A percentile compares a stretch with the other conserved stretches of the same genome.
phyloP scores from a whole-genome alignment of 2,888 invertebrate genomes.

The Drosophila falleni region DNA sequence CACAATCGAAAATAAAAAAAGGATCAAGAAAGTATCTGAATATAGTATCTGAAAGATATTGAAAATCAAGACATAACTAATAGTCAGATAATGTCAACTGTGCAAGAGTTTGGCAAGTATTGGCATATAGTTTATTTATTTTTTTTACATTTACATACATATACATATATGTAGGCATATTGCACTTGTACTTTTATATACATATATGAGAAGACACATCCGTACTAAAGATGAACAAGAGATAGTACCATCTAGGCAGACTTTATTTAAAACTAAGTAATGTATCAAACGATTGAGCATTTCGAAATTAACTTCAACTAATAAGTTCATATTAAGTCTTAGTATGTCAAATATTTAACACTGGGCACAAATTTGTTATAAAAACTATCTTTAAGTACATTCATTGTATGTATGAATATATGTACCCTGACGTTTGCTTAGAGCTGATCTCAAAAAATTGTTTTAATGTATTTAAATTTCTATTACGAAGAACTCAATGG shows the following conservation, averaged over 20 bases:
- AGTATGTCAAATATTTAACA: not conserved
- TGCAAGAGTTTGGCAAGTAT: slow-evolving; percentile 11
- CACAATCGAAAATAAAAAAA: not conserved
- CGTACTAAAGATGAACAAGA: not conserved
- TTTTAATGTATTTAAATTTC: not conserved
- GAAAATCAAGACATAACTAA: not conserved
- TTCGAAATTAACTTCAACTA: not conserved
- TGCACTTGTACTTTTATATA: slow-evolving; percentile 2
- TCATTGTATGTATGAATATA: not conserved
- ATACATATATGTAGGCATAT: not conserved
- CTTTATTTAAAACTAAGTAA: not conserved
- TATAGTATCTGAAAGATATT: not conserved
- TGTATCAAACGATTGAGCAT: not conserved
- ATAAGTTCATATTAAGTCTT: not conserved
- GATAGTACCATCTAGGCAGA: not conserved
- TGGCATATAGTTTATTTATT: slow-evolving; percentile 1
- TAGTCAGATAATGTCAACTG: not conserved
- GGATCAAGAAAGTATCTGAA: not conserved
- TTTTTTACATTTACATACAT: slow-evolving; percentile 6
- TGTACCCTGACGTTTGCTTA: no score
- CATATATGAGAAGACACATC: slow-evolving; percentile 1
- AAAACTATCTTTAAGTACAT: not conserved
- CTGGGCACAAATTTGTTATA: not conserved
- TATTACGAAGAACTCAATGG: not conserved
- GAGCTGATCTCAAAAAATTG: not conserved